Percentiles rank a stretch among this genome's conserved stretches.
These are phyloP conservation scores for Meteorus sp. DNA, from an alignment of 1,140 invertebrate species.

Conservation along the genomic window DNA sequence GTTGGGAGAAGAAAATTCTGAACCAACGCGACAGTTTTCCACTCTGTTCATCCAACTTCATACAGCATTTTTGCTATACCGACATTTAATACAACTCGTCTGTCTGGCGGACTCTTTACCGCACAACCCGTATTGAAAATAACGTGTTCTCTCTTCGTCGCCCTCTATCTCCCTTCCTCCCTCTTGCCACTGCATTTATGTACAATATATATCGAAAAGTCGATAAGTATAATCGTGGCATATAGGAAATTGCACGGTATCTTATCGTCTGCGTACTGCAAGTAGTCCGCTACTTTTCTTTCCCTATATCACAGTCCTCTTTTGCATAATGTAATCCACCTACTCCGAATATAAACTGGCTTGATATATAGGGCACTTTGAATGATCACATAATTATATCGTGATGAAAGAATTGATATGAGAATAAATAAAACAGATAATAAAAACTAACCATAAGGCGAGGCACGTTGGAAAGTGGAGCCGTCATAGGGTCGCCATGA, in stretches of 20 bases:
- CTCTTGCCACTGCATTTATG: neutral
- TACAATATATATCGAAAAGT: no score
- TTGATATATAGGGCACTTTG: no score
- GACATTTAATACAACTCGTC: no score
- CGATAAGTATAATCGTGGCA: constrained; percentile 34
- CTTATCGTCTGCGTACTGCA: constrained; percentile 31
- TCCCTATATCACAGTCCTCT: constrained; percentile 23
- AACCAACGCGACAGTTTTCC: no score
- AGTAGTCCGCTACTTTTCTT: constrained; percentile 33
- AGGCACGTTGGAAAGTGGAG: constrained; percentile 71
- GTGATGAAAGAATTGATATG: no score
- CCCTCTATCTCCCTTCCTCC: neutral
- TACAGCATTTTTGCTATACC: neutral
- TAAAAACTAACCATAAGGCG: constrained; percentile 70
- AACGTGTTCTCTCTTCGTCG: neutral
- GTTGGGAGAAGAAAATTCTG: no score
- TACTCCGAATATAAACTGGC: neutral
- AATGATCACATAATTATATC: no score
- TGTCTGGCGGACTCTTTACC: neutral
- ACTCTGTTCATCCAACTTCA: no score
- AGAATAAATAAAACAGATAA: no score
- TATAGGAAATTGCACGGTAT: constrained; percentile 36
- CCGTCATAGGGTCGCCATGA: constrained; percentile 78
- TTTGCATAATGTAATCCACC: neutral
- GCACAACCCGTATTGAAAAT: constrained; percentile 6